Percentiles rank a stretch among this genome's conserved stretches.
phyloP scores from a whole-genome alignment of 37 sponge, comb jelly and placozoan genomes.

The Chondrilla cf. caribensis region DNA sequence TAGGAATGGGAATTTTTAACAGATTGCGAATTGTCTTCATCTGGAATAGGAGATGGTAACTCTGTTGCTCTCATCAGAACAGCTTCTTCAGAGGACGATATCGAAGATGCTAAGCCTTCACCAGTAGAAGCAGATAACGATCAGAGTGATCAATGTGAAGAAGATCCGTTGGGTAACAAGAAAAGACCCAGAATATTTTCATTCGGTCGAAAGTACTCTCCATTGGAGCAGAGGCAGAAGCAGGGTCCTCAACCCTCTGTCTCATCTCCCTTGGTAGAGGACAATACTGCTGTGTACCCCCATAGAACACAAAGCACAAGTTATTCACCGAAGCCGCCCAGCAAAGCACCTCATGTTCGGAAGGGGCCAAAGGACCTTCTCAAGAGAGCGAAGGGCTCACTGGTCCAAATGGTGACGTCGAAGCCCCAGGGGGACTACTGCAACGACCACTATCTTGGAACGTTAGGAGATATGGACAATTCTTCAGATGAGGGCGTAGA shows the following conservation, averaged over 20 bases:
- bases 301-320: not conserved
- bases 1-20: too few relatives aligned
- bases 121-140: not conserved
- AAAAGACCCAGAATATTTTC: not conserved
- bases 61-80: too few relatives aligned
- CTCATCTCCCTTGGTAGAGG: not conserved
- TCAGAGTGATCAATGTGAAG: not conserved
- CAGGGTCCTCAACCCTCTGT: not conserved
- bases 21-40: too few relatives aligned
- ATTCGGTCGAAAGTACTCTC: slow-evolving; percentile 23
- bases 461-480: not conserved
- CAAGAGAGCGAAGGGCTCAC: slow-evolving; percentile 5
- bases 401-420: not conserved
- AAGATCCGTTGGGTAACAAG: not conserved
- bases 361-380: not conserved
- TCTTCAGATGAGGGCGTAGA: not conserved
- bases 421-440: not conserved
- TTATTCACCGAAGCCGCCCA: not conserved
- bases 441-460: not conserved
- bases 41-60: too few relatives aligned
- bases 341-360: not conserved
- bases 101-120: not conserved
- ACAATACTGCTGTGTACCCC: not conserved
- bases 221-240: slow-evolving; percentile 18
- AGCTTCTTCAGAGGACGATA: not conserved